Percentiles rank a stretch among this genome's conserved stretches.
phyloP scores from a whole-genome alignment of 2,888 invertebrate genomes.

The Amphiduros pacificus region DNA sequence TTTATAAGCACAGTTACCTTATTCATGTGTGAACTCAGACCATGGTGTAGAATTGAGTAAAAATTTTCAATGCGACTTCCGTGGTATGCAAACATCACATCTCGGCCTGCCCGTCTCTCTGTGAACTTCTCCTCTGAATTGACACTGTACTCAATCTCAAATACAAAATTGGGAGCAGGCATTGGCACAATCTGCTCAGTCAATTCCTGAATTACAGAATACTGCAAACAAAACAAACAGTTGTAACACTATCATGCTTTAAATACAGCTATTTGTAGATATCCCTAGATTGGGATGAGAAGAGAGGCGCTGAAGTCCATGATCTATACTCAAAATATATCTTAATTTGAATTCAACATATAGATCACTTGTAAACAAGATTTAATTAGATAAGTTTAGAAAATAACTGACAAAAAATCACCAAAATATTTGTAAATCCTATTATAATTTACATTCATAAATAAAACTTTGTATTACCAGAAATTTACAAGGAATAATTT shows the following conservation, averaged over 20 bases:
- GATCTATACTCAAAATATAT: no score
- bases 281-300: no score
- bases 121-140: constrained; percentile 23
- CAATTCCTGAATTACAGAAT: constrained; percentile 37
- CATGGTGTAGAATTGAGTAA: constrained; percentile 77
- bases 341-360: no score
- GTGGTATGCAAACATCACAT: constrained; percentile 68
- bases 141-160: constrained; percentile 18
- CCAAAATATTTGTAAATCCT: no score
- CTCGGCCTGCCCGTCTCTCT: constrained; percentile 7
- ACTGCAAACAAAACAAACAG: constrained; percentile 29
- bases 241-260: no score
- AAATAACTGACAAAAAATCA: not conserved
- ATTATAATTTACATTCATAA: no score
- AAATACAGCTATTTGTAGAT: no score
- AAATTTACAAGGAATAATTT: no score
- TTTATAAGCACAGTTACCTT: no score
- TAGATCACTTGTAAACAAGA: not conserved
- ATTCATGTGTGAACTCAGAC: constrained; percentile 74
- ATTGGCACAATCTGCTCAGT: constrained; percentile 46
- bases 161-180: constrained; percentile 29
- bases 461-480: no score
- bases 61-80: constrained; percentile 81
- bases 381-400: not conserved
- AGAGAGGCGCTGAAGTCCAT: no score